Conservation (phyloP, 1,140 invertebrate genomes). For the Argopecten irradians region DNA sequence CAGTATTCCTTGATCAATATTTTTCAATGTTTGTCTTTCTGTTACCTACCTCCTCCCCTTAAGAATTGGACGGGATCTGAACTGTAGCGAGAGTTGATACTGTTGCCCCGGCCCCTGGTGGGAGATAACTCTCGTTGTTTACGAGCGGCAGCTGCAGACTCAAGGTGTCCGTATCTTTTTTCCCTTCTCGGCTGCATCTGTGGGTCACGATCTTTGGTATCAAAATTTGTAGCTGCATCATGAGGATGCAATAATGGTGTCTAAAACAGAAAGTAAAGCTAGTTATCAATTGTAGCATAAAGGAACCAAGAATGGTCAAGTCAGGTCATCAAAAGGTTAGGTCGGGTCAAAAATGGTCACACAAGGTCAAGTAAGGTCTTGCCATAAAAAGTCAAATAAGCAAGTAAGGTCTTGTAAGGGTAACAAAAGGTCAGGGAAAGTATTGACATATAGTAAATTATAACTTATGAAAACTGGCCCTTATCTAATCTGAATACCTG, state of each 20-base stretch:
- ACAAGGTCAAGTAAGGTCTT: too few species aligned
- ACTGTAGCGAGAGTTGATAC: conserved; percentile 83
- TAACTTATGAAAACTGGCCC: too few species aligned
- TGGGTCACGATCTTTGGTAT: conserved; percentile 44
- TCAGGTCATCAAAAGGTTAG: too few species aligned
- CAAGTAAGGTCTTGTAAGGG: too few species aligned
- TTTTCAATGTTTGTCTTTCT: not conserved
- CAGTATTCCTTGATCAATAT: too few species aligned
- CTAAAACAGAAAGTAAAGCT: conserved; percentile 40
- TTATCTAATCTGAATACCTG: too few species aligned
- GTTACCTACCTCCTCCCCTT: conserved; percentile 46
- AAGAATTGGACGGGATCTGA: conserved; percentile 84
- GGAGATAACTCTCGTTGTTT: conserved; percentile 63
- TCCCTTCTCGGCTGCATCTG: conserved; percentile 62
- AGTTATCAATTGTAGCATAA: not conserved
- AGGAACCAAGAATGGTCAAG: too few species aligned
- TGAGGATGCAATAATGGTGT: conserved; percentile 47
- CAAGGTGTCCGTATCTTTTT: conserved; percentile 76
- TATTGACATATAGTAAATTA: too few species aligned
- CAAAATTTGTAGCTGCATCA: conserved; percentile 54
- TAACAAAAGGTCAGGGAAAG: too few species aligned
- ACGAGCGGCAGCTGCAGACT: conserved; percentile 70
- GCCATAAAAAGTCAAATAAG: too few species aligned
- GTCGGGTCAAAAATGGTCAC: too few species aligned
- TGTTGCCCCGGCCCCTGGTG: conserved; percentile 82